Evolutionary conservation across 2,113 vertebrate species (phyloP).

Genomic region (Chloroceryle aenea): DNA sequence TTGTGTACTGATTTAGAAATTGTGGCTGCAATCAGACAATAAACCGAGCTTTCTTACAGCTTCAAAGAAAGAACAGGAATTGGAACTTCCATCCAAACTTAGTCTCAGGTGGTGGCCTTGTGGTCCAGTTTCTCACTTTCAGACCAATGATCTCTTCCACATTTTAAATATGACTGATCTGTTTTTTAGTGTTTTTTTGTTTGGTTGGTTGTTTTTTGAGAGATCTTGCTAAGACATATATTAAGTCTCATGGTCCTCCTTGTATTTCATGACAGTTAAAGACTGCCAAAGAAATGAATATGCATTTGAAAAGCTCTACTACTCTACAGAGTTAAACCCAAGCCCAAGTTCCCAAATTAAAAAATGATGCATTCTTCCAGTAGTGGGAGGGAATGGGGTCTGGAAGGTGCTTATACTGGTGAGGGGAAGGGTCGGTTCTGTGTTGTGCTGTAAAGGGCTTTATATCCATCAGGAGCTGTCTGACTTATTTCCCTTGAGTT

Average conservation of each 20-base stretch:
- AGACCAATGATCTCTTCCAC: neutral
- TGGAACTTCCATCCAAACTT: neutral
- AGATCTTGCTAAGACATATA: neutral
- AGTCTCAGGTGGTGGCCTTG: neutral
- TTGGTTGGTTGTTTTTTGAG: neutral
- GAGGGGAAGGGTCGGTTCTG: neutral
- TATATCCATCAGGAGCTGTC: neutral
- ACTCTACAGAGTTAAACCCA: neutral
- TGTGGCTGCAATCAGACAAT: neutral
- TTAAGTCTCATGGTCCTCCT: neutral
- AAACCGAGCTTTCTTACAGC: neutral
- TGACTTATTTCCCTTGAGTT: neutral
- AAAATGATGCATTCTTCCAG: neutral
- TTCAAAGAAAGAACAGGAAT: neutral
- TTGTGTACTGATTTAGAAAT: neutral
- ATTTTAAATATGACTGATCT: neutral
- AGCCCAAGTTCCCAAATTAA: neutral
- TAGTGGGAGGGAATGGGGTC: neutral
- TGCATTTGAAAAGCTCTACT: neutral
- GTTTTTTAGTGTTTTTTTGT: no score
- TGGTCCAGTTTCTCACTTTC: neutral
- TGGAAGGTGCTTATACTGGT: fast-evolving
- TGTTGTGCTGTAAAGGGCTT: neutral
- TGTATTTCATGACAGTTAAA: fast-evolving
- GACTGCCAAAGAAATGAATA: neutral